Conservation (phyloP, 2,888 invertebrate genomes). For the Cheilosia pagana region DNA sequence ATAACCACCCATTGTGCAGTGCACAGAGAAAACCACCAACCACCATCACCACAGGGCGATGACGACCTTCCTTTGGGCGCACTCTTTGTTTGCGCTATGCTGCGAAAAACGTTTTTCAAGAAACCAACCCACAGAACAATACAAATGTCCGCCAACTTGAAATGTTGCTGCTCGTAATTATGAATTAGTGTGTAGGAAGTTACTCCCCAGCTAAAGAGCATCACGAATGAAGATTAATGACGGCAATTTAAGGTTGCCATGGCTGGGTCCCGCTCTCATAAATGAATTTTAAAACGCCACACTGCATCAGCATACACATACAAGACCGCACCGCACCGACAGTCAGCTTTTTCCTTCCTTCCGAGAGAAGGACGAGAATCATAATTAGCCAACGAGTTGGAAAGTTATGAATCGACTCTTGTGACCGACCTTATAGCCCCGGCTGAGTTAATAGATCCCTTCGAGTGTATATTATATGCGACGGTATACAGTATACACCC, state of each 20-base stretch:
- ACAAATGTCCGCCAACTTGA: constrained; percentile 74
- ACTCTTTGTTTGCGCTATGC: constrained; percentile 15
- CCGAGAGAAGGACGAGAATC: constrained; percentile 43
- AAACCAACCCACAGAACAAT: constrained; percentile 56
- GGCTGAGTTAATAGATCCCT: constrained; percentile 13
- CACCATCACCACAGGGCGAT: not conserved
- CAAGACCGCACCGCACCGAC: not conserved
- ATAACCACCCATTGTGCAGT: constrained; percentile 37
- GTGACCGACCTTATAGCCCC: constrained; percentile 44
- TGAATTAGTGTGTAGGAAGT: constrained; percentile 74
- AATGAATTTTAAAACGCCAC: constrained; percentile 73
- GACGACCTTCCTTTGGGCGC: constrained; percentile 46
- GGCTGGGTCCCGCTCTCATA: constrained; percentile 47
- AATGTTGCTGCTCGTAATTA: constrained; percentile 74
- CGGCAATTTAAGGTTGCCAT: constrained; percentile 69
- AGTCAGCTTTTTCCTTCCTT: constrained; percentile 18
- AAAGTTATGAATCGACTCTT: constrained; percentile 73
- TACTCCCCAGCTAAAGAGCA: constrained; percentile 69
- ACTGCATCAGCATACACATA: constrained; percentile 39
- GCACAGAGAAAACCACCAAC: not conserved
- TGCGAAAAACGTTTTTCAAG: constrained; percentile 60
- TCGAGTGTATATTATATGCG: not conserved
- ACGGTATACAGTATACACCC: not conserved
- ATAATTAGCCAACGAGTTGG: constrained; percentile 75
- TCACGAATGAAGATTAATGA: constrained; percentile 75